Evolutionary conservation across 2,113 vertebrate genomes (phyloP).

Genomic region (Saguinus imperator): DNA sequence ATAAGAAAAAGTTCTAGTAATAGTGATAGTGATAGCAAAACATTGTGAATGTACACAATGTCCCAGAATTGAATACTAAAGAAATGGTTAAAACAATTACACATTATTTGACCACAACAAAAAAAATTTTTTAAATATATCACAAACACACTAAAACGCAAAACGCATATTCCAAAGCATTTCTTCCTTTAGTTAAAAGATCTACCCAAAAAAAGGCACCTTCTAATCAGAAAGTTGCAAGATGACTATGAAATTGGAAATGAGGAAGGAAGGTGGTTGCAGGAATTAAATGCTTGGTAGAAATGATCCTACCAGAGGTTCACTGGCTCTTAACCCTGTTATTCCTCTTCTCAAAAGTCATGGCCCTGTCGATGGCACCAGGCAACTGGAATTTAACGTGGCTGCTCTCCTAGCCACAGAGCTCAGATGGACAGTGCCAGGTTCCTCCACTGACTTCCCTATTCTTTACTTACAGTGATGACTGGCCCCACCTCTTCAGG

Average conservation of each 20-base stretch:
- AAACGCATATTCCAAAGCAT: neutral
- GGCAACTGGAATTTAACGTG: accelerated
- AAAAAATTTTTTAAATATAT: neutral
- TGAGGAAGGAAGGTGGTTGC: neutral
- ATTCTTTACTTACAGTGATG: neutral
- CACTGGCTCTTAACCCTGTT: neutral
- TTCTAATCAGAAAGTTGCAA: neutral
- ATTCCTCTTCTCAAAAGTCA: neutral
- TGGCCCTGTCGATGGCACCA: neutral
- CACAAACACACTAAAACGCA: neutral
- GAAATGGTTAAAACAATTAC: neutral
- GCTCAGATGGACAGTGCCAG: accelerated
- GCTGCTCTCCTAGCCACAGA: neutral
- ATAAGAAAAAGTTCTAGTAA: neutral
- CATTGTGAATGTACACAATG: too few relatives aligned
- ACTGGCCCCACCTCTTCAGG: neutral
- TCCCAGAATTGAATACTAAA: neutral
- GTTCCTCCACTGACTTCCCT: neutral
- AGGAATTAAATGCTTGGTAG: neutral
- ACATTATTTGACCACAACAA: neutral
- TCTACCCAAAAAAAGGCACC: neutral
- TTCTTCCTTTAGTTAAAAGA: neutral
- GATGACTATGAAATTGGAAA: too few relatives aligned
- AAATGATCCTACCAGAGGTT: neutral
- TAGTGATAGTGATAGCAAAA: neutral